Percentiles rank a stretch among this genome's conserved stretches.
These are phyloP conservation scores for Galeopterus variegatus DNA, from an alignment of 2,113 vertebrate species.

Conservation along the genomic window DNA sequence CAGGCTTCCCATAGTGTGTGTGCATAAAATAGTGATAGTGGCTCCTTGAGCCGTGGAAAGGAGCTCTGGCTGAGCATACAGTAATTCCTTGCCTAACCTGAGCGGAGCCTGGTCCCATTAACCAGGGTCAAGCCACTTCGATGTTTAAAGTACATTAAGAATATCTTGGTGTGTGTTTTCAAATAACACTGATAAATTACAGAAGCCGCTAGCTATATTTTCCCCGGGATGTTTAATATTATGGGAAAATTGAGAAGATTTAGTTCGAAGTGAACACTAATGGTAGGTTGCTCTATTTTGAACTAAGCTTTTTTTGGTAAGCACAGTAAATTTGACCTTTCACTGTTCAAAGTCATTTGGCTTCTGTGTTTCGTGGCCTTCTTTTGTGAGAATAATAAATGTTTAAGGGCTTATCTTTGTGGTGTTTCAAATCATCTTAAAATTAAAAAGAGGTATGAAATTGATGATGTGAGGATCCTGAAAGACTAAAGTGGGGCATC, in stretches of 20 bases:
- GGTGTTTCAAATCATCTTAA: background rate
- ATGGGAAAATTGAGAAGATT: fast-evolving
- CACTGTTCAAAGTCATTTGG: fast-evolving
- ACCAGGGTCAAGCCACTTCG: fast-evolving
- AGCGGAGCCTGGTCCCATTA: fast-evolving
- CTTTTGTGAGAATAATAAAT: background rate
- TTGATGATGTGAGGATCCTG: fast-evolving
- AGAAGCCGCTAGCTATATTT: background rate
- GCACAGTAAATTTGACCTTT: background rate
- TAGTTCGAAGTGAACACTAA: fast-evolving
- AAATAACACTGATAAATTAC: fast-evolving
- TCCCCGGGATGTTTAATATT: background rate
- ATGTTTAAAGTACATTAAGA: fast-evolving
- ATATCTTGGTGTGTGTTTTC: fast-evolving
- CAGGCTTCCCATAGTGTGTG: fast-evolving
- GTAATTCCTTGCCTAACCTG: no score
- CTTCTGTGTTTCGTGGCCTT: background rate
- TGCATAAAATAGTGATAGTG: fast-evolving
- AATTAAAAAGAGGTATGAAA: background rate
- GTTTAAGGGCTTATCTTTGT: background rate
- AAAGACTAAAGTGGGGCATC: no score
- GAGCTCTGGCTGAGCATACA: no score
- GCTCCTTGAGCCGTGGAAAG: background rate
- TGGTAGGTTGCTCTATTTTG: background rate
- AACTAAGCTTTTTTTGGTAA: background rate